A percentile compares a stretch with the other conserved stretches of the same genome.
Evolutionary conservation across 2,888 invertebrate genomes (phyloP).

Genomic region (Crematogaster levior): DNA sequence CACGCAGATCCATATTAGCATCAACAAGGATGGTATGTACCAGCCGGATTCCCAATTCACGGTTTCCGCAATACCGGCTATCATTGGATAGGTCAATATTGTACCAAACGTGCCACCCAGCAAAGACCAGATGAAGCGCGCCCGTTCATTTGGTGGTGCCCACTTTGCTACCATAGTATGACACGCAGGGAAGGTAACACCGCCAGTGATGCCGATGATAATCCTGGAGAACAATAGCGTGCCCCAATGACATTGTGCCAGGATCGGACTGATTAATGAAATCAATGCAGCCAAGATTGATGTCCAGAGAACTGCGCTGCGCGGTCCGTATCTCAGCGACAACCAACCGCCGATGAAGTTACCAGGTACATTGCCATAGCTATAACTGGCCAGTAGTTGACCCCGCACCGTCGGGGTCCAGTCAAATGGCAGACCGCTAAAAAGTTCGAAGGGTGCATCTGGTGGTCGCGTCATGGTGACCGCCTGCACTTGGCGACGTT

Average conservation of each 20-base stretch:
- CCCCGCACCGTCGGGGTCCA: slow-evolving; percentile 77
- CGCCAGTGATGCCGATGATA: slow-evolving; percentile 84
- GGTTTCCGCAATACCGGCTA: slow-evolving; percentile 88
- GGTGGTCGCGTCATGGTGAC: not conserved
- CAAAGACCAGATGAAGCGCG: slow-evolving; percentile 90
- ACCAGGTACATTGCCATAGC: slow-evolving; percentile 81
- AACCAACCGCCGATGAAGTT: slow-evolving; percentile 80
- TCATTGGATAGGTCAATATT: slow-evolving; percentile 90
- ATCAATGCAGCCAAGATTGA: slow-evolving; percentile 73
- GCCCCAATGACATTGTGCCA: slow-evolving; percentile 79
- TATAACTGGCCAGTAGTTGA: slow-evolving; percentile 79
- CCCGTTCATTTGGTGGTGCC: slow-evolving; percentile 92
- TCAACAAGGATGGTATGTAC: slow-evolving; percentile 88
- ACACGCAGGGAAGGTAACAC: slow-evolving; percentile 89
- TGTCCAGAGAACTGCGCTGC: slow-evolving; percentile 78
- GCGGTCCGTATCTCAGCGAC: slow-evolving; percentile 78
- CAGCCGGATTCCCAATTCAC: slow-evolving; percentile 90
- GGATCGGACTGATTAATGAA: slow-evolving; percentile 75
- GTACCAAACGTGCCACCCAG: slow-evolving; percentile 92
- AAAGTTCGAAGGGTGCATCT: slow-evolving; percentile 51
- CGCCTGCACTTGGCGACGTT: not conserved
- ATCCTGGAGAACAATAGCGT: slow-evolving; percentile 72
- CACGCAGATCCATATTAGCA: slow-evolving; percentile 87
- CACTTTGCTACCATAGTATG: slow-evolving; percentile 90
- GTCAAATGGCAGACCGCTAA: slow-evolving; percentile 72